Conservation (phyloP, 2,113 vertebrate genomes). For the Perca flavescens region DNA sequence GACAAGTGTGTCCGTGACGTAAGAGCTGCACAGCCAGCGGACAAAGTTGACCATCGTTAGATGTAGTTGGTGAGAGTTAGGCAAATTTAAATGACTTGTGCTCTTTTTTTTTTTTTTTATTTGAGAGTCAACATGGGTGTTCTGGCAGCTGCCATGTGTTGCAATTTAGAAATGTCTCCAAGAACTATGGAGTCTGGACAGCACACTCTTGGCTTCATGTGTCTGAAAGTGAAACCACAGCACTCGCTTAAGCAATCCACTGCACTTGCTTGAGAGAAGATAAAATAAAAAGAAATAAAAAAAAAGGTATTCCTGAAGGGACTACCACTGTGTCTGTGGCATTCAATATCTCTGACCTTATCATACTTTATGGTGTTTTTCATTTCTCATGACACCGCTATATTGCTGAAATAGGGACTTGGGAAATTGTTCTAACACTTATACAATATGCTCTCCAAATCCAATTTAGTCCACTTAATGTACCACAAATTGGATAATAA, state of each 20-base stretch:
- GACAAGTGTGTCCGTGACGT: conserved; percentile 18
- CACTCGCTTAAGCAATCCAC: conserved; percentile 10
- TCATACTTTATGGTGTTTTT: conserved; percentile 39
- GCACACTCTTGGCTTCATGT: background rate
- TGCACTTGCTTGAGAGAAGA: background rate
- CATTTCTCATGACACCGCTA: conserved; percentile 29
- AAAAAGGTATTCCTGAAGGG: conserved; percentile 14
- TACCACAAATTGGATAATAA: conserved; percentile 49
- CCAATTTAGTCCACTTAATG: conserved; percentile 40
- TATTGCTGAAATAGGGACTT: conserved; percentile 53
- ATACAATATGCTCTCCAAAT: conserved; percentile 47
- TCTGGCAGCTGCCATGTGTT: background rate
- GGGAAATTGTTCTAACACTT: conserved; percentile 47
- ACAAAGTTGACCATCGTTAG: conserved; percentile 28
- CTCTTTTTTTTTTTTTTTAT: background rate
- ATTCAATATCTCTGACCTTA: conserved; percentile 31
- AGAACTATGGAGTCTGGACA: conserved; percentile 1
- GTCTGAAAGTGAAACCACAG: conserved; percentile 14
- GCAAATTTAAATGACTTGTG: background rate
- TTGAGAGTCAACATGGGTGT: background rate
- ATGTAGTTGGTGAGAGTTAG: background rate
- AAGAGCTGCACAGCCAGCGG: conserved; percentile 6
- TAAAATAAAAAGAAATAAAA: too few relatives aligned
- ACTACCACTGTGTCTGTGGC: background rate
- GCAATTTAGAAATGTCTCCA: background rate